Evolutionary conservation across 2,888 invertebrate species (phyloP).

Genomic region (Aplocera efformata): DNA sequence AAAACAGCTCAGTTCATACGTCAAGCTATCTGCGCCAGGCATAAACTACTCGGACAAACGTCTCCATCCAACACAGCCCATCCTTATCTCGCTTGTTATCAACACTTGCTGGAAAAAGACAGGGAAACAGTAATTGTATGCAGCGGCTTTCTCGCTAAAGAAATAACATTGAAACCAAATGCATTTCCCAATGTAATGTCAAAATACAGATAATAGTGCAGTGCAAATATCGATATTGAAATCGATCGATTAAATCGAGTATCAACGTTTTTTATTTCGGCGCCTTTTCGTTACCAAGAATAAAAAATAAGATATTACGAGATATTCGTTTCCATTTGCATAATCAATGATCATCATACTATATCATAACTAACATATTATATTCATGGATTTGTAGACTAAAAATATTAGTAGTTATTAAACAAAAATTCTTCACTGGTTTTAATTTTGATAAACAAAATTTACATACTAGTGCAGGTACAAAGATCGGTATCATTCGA

Average conservation of each 20-base stretch:
- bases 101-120: conserved; percentile 36
- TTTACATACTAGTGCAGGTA: conserved; percentile 15
- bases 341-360: too few species aligned
- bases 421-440: conserved; percentile 14
- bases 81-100: conserved; percentile 40
- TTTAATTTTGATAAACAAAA: conserved; percentile 1
- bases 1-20: conserved; percentile 25
- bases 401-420: background rate
- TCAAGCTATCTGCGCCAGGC: conserved; percentile 34
- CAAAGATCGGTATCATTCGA: conserved; percentile 40
- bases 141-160: conserved; percentile 26
- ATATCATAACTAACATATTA: too few species aligned
- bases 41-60: conserved; percentile 45
- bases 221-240: background rate
- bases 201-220: conserved; percentile 3
- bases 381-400: too few species aligned
- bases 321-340: too few species aligned
- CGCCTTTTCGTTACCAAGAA: too few species aligned
- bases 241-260: too few species aligned
- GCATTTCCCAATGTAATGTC: conserved; percentile 10
- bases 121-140: conserved; percentile 41
- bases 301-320: too few species aligned
- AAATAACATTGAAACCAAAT: conserved; percentile 19
- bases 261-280: too few species aligned
- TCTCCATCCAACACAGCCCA: conserved; percentile 43